Conservation (phyloP, 2,797 vertebrate genomes). For the Antennarius maculatus region DNA sequence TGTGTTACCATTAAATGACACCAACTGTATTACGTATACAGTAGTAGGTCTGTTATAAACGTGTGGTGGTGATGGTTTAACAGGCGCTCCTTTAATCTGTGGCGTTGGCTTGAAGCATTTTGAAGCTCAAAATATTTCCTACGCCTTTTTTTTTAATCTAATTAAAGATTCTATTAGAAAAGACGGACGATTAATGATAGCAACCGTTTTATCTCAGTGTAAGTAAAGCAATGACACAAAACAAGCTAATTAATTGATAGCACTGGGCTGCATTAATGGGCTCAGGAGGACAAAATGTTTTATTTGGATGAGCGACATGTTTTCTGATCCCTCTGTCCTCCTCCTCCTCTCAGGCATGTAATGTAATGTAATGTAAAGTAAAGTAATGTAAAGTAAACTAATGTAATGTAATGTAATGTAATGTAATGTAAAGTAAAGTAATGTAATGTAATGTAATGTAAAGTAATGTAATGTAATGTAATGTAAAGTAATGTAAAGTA, state of each 20-base stretch:
- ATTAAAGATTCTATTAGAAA: not conserved
- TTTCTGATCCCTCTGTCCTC: constrained; percentile 1
- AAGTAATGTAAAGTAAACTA: too few relatives aligned
- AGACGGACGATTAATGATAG: not conserved
- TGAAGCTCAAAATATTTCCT: not conserved
- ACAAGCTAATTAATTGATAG: not conserved
- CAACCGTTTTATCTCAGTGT: not conserved
- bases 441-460: not conserved
- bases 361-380: not conserved
- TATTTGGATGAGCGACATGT: not conserved
- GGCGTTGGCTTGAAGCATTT: not conserved
- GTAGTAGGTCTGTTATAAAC: too few relatives aligned
- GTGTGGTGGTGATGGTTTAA: too few relatives aligned
- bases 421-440: too few relatives aligned
- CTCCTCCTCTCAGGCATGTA: constrained; percentile 2
- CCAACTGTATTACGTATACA: too few relatives aligned
- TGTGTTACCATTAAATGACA: too few relatives aligned
- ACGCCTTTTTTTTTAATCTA: not conserved
- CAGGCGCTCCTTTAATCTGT: too few relatives aligned
- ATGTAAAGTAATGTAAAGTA: too few relatives aligned
- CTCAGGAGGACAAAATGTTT: not conserved
- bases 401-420: too few relatives aligned
- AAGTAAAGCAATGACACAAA: not conserved
- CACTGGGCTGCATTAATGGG: not conserved
- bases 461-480: too few relatives aligned